Percentiles rank a stretch among this genome's conserved stretches.
Conservation (phyloP, 2,113 vertebrate genomes). For the Ancistrus triradiatus region DNA sequence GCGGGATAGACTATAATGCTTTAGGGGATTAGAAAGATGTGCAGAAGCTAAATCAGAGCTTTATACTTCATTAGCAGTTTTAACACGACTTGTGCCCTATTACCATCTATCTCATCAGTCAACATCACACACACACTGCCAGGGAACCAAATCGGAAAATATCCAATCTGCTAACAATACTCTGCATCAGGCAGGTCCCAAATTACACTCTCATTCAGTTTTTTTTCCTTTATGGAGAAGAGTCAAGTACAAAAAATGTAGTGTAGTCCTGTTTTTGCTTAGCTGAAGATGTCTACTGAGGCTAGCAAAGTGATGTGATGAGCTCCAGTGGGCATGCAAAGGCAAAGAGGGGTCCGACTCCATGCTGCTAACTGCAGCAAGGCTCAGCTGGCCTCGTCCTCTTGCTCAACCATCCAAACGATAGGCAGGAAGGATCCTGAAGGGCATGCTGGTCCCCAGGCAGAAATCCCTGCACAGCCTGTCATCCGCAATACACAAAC, state of each 20-base stretch:
- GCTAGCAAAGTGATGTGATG: neutral
- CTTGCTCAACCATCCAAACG: constrained; percentile 32
- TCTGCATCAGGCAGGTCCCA: too few species aligned
- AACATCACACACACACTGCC: too few species aligned
- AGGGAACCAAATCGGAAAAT: too few species aligned
- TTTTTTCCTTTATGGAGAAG: neutral
- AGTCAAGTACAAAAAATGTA: constrained; percentile 1
- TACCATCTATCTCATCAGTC: too few species aligned
- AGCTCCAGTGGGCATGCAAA: constrained; percentile 1
- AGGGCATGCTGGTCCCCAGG: constrained; percentile 23
- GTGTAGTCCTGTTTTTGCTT: constrained; percentile 11
- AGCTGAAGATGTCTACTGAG: neutral
- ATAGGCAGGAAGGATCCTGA: constrained; percentile 22
- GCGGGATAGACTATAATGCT: too few species aligned
- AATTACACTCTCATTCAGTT: too few species aligned
- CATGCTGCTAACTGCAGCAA: constrained; percentile 19
- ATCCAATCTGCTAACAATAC: too few species aligned
- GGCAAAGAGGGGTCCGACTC: neutral
- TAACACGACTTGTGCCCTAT: too few species aligned
- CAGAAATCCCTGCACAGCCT: constrained; percentile 13
- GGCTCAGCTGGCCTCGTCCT: constrained; percentile 29
- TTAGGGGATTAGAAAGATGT: too few species aligned
- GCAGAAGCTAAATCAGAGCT: too few species aligned
- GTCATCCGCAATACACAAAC: constrained; percentile 20
- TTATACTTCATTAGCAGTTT: too few species aligned